A percentile compares a stretch with the other conserved stretches of the same genome.
Conservation (phyloP, 2,888 invertebrate species). For the Polydrusus cervinus region DNA sequence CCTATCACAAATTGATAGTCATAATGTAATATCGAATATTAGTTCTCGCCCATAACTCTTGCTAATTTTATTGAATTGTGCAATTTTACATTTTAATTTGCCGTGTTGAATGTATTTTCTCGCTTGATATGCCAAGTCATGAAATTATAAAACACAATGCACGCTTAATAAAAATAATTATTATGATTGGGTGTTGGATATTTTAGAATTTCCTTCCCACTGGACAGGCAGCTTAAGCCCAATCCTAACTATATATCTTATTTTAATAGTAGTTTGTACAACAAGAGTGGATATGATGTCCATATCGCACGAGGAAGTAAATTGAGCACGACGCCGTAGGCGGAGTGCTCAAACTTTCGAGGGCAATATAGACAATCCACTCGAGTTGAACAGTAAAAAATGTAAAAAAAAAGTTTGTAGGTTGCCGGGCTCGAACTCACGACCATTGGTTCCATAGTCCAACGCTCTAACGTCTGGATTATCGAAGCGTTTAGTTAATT, state of each 20-base stretch:
- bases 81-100: constrained; percentile 29
- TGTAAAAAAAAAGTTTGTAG: too few species aligned
- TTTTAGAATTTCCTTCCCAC: constrained; percentile 16
- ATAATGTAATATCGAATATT: constrained; percentile 14
- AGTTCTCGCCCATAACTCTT: constrained; percentile 9
- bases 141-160: constrained; percentile 25
- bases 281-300: too few species aligned
- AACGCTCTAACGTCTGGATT: too few species aligned
- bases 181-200: constrained; percentile 14
- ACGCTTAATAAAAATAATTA: constrained; percentile 27
- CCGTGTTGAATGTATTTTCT: constrained; percentile 27
- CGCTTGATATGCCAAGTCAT: constrained; percentile 24
- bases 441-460: too few species aligned
- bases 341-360: too few species aligned
- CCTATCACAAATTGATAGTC: constrained; percentile 5
- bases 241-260: background rate
- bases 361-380: too few species aligned
- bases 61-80: constrained; percentile 29
- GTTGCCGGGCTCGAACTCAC: too few species aligned
- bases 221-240: background rate
- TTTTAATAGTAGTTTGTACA: too few species aligned
- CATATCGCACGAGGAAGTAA: too few species aligned
- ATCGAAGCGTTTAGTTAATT: too few species aligned
- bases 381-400: too few species aligned
- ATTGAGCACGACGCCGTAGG: too few species aligned